Evolutionary conservation across 2,888 invertebrate genomes (phyloP), one percentile per base, ranked within the genome.

Genomic region (Synanthedon vespiformis): DNA sequence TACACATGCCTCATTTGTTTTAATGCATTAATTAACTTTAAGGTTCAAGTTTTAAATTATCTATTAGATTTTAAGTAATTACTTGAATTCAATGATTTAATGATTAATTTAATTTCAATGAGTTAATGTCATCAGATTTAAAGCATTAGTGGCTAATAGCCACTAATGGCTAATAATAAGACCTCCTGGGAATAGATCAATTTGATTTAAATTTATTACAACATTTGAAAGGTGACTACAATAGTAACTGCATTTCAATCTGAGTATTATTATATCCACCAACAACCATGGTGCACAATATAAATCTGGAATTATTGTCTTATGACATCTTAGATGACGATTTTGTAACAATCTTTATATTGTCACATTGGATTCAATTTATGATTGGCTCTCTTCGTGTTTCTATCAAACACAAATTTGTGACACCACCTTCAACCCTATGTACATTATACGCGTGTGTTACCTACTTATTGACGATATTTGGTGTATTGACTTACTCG

Each of bases 291-390:
- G 41, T 41, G 3, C 4, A 41, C 12, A 12, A 3, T 2, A 41
- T 5, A 51, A 53, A 59, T 16, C 58, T 72, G n/a, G 75, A 77
- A 56, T 57, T 56, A 4, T 56, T 78, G 3, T 66, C 70, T 1
- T 62, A 60, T 18, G 78, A 80, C 55, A 65, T 77, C 18, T 58
- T 81, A 48, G 73, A 75, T 34, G 71, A 78, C 4, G 72, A 78
- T 40, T 79, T 81, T 40, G 57, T 74, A 8, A 56, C 60, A 53
- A 61, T 73, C 41, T 81, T 80, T 52, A 61, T 58, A 58, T 68
- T 71, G 0, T 59, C 71, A 34, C 74, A 77, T 53, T 53, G 58
- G 2, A 44, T 70, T 2, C 69, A 74, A 56, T 60, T 53, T 2
- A 14, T 70, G 10, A 52, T 76, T 0, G 81, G 80, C 2, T 64